phyloP scores from a whole-genome alignment of 2,797 vertebrate genomes.

The Melopsittacus undulatus region DNA sequence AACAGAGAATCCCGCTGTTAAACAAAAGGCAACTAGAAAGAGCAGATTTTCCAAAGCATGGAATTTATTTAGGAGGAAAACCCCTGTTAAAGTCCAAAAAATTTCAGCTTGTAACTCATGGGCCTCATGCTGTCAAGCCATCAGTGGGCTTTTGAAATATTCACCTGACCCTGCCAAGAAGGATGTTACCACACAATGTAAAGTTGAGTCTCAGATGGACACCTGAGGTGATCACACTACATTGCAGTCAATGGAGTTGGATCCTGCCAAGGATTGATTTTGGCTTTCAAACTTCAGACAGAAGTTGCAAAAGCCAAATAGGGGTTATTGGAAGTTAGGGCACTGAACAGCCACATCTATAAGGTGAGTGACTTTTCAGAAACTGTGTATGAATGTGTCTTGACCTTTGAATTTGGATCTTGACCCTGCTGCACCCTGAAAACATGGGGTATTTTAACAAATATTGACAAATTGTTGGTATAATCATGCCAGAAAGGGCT shows the following conservation, averaged over 20 bases:
- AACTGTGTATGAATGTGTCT: background rate
- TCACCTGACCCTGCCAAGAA: background rate
- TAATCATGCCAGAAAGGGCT: background rate
- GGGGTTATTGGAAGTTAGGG: background rate
- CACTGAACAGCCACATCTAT: background rate
- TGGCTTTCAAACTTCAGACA: background rate
- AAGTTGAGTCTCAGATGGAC: background rate
- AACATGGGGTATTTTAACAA: background rate
- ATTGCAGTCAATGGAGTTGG: background rate
- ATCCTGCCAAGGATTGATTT: background rate
- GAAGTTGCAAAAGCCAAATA: background rate
- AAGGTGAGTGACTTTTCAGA: background rate
- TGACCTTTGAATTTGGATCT: background rate
- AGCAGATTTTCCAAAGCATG: background rate
- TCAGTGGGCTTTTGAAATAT: background rate
- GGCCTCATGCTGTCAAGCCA: background rate
- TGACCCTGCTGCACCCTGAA: background rate
- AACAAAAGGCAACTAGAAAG: conserved; percentile 17
- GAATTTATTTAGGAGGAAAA: background rate
- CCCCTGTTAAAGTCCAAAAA: background rate
- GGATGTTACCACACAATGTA: background rate
- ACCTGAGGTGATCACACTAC: background rate
- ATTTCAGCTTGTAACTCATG: background rate
- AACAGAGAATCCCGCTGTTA: background rate
- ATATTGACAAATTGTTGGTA: background rate